phyloP scores from a whole-genome alignment of 30 jellyfish, hydroid and myxozoan genomes.

The Catostylus mosaicus region DNA sequence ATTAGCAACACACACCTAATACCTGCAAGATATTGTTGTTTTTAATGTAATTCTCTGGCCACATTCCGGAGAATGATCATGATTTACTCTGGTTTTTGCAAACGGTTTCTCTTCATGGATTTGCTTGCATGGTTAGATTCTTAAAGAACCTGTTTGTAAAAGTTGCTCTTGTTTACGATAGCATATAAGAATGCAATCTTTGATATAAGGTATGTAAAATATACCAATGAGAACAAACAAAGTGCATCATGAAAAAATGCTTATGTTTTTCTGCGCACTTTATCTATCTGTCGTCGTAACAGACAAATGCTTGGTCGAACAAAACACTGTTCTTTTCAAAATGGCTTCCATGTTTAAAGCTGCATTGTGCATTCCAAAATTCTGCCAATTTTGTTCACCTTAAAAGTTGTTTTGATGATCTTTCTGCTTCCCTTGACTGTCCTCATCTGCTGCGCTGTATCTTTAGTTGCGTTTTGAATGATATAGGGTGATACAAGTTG shows the following conservation, averaged over 20 bases:
- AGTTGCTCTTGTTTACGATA: background rate
- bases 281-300: too few relatives aligned
- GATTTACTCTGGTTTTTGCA: background rate
- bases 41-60: background rate
- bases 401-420: too few relatives aligned
- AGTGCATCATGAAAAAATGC: background rate
- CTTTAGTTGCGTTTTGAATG: too few relatives aligned
- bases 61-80: conserved; percentile 1
- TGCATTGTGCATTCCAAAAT: too few relatives aligned
- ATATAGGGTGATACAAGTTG: too few relatives aligned
- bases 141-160: background rate
- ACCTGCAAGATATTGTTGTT: background rate
- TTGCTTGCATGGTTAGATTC: conserved; percentile 3
- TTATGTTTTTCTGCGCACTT: too few relatives aligned
- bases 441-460: too few relatives aligned
- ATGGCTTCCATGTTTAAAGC: too few relatives aligned
- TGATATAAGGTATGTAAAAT: background rate
- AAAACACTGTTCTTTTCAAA: too few relatives aligned
- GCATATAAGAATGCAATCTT: background rate
- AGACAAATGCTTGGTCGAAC: too few relatives aligned
- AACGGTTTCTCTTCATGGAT: background rate
- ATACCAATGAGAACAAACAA: background rate
- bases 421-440: too few relatives aligned
- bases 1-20: background rate
- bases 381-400: too few relatives aligned